These are phyloP conservation scores for Psettodes erumei DNA, from an alignment of 2,113 vertebrate genomes.

Conservation along the genomic window DNA sequence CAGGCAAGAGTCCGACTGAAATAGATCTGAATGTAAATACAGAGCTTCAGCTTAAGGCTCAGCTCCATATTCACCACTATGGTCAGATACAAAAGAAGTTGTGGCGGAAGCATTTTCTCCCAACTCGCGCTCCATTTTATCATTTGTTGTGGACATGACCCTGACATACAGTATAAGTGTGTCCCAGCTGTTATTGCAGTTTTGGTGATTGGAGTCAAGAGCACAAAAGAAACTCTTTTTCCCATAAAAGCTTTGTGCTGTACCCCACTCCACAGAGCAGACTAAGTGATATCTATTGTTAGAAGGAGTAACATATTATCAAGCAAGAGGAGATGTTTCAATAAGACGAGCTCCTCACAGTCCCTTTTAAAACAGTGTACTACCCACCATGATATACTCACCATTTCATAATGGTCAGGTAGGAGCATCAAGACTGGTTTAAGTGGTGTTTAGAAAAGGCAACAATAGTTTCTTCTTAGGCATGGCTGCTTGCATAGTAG, in stretches of 20 bases:
- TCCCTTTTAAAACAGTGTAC: neutral
- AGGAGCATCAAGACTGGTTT: neutral
- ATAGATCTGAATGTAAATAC: neutral
- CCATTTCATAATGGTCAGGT: neutral
- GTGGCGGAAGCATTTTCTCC: neutral
- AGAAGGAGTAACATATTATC: neutral
- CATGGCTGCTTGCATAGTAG: neutral
- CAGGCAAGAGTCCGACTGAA: neutral
- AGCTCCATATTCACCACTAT: neutral
- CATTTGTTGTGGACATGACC: neutral
- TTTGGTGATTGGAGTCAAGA: neutral
- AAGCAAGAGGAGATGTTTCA: neutral
- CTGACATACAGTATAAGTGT: neutral
- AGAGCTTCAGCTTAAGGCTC: slow-evolving; percentile 4
- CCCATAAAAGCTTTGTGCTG: neutral
- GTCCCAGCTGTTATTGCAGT: neutral
- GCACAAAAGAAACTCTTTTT: neutral
- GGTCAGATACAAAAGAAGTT: neutral
- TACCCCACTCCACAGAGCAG: neutral
- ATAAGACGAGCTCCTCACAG: neutral
- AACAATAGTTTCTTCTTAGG: neutral
- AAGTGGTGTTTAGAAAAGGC: neutral
- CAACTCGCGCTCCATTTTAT: neutral
- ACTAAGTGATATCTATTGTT: neutral
- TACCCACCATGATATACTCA: neutral